These are phyloP conservation scores for Polyploca ridens DNA, from an alignment of 2,888 invertebrate genomes.

Conservation along the genomic window DNA sequence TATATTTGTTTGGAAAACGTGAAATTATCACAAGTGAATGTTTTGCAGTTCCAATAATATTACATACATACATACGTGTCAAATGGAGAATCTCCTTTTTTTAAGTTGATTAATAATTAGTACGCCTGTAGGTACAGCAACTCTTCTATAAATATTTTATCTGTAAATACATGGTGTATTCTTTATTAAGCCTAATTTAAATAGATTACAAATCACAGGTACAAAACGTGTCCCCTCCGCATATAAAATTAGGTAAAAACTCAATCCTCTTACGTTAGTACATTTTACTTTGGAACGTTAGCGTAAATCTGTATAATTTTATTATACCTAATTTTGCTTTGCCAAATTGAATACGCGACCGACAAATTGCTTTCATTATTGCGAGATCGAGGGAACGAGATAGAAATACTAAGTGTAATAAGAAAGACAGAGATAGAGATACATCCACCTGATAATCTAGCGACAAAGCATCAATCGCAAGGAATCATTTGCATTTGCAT, in stretches of 20 bases:
- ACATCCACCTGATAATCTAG: constrained; percentile 53
- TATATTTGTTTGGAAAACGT: too few relatives aligned
- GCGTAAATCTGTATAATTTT: constrained; percentile 78
- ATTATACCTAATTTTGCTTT: constrained; percentile 57
- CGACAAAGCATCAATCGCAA: constrained; percentile 60
- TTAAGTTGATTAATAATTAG: too few relatives aligned
- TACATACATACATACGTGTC: too few relatives aligned
- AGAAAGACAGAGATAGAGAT: constrained; percentile 37
- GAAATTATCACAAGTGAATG: too few relatives aligned
- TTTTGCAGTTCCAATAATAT: too few relatives aligned
- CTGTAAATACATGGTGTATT: not conserved
- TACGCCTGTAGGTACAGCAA: too few relatives aligned
- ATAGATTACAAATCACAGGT: constrained; percentile 59
- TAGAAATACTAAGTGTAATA: constrained; percentile 22
- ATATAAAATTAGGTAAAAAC: constrained; percentile 52
- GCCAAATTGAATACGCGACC: constrained; percentile 61
- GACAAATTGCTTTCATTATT: constrained; percentile 60
- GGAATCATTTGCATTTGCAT: constrained; percentile 65
- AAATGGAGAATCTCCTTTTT: too few relatives aligned
- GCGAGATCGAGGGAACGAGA: constrained; percentile 34
- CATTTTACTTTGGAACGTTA: constrained; percentile 45
- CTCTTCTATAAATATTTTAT: too few relatives aligned
- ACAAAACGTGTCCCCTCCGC: constrained; percentile 48
- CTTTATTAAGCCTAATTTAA: constrained; percentile 38
- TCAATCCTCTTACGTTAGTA: constrained; percentile 60